Base-by-base conservation (phyloP, 2,113 vertebrate species). In the Morone saxatilis region DNA sequence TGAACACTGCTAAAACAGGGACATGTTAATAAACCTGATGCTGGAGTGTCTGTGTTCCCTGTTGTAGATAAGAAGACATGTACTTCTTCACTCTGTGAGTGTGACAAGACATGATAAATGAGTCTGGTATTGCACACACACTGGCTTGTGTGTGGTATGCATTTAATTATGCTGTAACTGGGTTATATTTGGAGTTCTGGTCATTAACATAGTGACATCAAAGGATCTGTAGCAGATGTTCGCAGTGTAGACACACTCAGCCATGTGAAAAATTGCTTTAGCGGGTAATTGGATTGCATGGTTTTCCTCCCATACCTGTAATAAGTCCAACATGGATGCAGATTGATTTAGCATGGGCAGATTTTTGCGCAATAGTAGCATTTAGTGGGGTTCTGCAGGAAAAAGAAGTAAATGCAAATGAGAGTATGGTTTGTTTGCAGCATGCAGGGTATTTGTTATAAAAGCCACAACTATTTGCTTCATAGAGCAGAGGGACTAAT, bases 181-280 rank as follows among this genome's bases (percentile, higher is more conserved):
- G 78, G 78, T 75, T 81, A 78, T 72, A 59, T 78, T 25, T 74
- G 16, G 51, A 43, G 16, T 20, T 20, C 9, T 38, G 48, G 68
- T 83, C 63, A 73, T 80, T 86, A 86, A 59, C 71, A 72, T 25
- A 12, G 50, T 41, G 22, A 47, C 75, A 86, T 84, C 78, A 75
- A 89, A 84, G 78, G 78, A 61, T 81, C 4, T 53, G 41, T 6
- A 51, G 31, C 22, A 63, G 60, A 48, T 53, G 31, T 68, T 84
- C 59, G 16, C 51, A 45, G 40, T 57, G 61, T 41, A 25, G 38
- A 68, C 25, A 16, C 14, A n/a, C 22, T 72, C 14, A 62, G 13
- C 41, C 47, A 8, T 57, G 60, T 66, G 48, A 61, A 71, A 78
- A 56, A 75, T 25, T 10, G 22, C 25, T 9, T 41, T 31, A 20